A percentile compares a stretch with the other conserved stretches of the same genome.
Conservation (phyloP, 2,797 vertebrate species). For the Periparus ater region DNA sequence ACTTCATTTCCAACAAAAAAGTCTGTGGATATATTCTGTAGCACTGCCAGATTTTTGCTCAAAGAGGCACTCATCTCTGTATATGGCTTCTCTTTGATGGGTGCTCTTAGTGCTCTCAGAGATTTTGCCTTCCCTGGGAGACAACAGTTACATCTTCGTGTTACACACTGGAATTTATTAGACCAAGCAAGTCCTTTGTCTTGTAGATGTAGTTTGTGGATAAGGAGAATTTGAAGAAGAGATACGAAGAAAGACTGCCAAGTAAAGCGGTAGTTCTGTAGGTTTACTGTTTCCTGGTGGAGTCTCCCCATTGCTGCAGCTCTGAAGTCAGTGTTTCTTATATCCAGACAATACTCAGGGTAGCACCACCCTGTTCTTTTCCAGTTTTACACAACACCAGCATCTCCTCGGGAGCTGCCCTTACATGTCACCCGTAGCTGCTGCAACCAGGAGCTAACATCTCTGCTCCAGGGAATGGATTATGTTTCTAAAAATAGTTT, state of each 20-base stretch:
- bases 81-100: constrained; percentile 58
- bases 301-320: not conserved
- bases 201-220: not conserved
- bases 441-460: not conserved
- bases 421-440: not conserved
- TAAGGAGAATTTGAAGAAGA: not conserved
- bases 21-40: constrained; percentile 80
- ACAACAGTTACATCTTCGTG: not conserved
- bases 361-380: not conserved
- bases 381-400: not conserved
- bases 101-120: not conserved
- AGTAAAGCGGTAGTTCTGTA: not conserved
- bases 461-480: not conserved
- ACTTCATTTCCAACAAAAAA: constrained; percentile 90
- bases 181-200: not conserved
- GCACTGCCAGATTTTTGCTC: constrained; percentile 63
- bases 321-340: not conserved
- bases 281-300: not conserved
- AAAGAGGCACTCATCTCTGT: constrained; percentile 71
- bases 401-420: not conserved
- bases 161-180: not conserved
- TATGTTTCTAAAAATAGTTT: not conserved
- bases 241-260: not conserved
- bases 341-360: not conserved
- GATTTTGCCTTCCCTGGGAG: constrained; percentile 67